Conservation (phyloP, 2,888 invertebrate species). For the Prosapia bicincta region DNA sequence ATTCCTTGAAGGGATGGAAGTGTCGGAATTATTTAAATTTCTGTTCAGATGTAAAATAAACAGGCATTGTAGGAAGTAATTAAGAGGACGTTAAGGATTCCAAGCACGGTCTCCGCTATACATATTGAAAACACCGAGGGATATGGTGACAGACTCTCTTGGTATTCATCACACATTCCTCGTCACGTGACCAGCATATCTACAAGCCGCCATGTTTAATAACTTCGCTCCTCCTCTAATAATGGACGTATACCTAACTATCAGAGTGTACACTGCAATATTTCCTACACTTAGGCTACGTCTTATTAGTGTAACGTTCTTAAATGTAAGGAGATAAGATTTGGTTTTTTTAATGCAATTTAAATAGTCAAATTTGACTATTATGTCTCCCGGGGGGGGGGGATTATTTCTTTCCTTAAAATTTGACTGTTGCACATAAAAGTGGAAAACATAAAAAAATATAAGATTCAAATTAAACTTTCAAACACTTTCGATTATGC, state of each 20-base stretch:
- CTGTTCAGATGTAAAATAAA: not conserved
- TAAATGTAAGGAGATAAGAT: no score
- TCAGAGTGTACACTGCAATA: not conserved
- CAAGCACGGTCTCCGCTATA: not conserved
- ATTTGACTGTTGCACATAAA: no score
- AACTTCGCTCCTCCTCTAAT: not conserved
- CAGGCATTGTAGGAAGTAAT: not conserved
- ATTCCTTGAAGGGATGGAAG: not conserved
- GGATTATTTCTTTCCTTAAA: no score
- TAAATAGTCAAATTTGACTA: no score
- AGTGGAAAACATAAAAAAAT: no score
- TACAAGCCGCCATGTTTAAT: not conserved
- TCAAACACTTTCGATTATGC: no score
- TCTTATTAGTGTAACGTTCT: no score
- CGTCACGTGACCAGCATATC: not conserved
- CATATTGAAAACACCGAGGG: not conserved
- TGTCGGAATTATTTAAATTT: not conserved
- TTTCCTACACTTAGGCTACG: no score
- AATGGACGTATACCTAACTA: not conserved
- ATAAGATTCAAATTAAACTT: no score
- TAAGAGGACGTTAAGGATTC: not conserved
- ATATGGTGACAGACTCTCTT: not conserved
- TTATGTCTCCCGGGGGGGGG: no score
- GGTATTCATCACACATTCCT: constrained; percentile 2
- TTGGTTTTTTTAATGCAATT: no score